Evolutionary conservation across 2,888 invertebrate species (phyloP), one percentile per base, ranked within the genome.

Genomic region (Diaperis boleti): DNA sequence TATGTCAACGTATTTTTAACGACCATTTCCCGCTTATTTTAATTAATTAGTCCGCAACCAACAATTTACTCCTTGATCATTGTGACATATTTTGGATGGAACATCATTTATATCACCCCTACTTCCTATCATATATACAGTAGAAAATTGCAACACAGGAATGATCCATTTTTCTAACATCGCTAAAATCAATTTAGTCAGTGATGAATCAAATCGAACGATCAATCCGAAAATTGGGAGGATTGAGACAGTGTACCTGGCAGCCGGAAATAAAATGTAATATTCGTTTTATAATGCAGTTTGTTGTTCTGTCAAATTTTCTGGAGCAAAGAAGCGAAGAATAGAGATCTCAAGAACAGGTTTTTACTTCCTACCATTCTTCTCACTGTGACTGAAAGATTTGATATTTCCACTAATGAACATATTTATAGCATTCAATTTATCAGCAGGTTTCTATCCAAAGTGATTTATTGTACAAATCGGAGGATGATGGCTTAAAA

Each of bases 401-500:
- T 66, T 62, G 62, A 66, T 64, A 61, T 66, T 61, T 62, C 64
- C 52, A 64, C 62, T 67, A 62, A 67, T 64, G 64, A 67, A 64
- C 64, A 56, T 67, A 56, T 67, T 67, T 67, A 62, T 64, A 33
- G 47, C 59, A 31, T 52, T 66, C 63, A 66, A 61, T 61, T 45
- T 64, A 60, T 57, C 55, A 62, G 22, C 26, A 50, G 42, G 13
- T 59, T 59, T 57, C 39, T 39, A 33, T 50, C 2, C 26, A 42
- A 44, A 39, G 39, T 62, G 63, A 63, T 63, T 63, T 63, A 63
- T 63, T 29, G 29, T 33, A 33, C 18, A 45, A 59, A 59, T 63
- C 45, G 52, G 20, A 15, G 39, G 45, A 59, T 59, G 59, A 63
- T 63, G 52, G 52, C 45, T 63, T 63, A 39, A 52, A 59, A 63